phyloP scores from a whole-genome alignment of 2,888 invertebrate genomes.

The Tridacna crocea region DNA sequence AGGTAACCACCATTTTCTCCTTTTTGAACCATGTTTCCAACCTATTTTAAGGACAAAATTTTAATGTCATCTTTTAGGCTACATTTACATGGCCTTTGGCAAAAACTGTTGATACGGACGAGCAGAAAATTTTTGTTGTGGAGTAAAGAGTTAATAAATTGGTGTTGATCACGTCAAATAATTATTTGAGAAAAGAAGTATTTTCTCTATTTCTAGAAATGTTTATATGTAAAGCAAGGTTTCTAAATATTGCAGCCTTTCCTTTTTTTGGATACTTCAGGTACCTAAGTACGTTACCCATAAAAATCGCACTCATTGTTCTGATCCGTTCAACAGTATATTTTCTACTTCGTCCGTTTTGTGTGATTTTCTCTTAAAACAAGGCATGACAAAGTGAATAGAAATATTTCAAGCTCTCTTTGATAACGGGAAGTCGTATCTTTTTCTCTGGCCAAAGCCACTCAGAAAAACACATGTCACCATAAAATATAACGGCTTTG shows the following conservation, averaged over 20 bases:
- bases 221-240: too few relatives aligned
- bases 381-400: slow-evolving; percentile 20
- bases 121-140: too few relatives aligned
- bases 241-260: neutral
- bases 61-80: too few relatives aligned
- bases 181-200: too few relatives aligned
- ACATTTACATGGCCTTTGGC: too few relatives aligned
- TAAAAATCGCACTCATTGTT: slow-evolving; percentile 21
- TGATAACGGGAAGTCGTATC: slow-evolving; percentile 24
- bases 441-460: slow-evolving; percentile 16
- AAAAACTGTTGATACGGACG: too few relatives aligned
- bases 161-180: too few relatives aligned
- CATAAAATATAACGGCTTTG: slow-evolving; percentile 16
- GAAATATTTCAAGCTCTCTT: slow-evolving; percentile 20
- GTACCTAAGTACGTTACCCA: slow-evolving; percentile 14
- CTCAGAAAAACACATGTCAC: slow-evolving; percentile 25
- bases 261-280: neutral
- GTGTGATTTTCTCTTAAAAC: slow-evolving; percentile 12
- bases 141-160: too few relatives aligned
- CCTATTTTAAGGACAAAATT: too few relatives aligned
- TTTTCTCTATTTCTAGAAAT: too few relatives aligned
- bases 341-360: neutral
- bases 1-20: too few relatives aligned
- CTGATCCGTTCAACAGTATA: neutral
- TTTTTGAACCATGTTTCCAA: too few relatives aligned